phyloP scores from a whole-genome alignment of 2,113 vertebrate species.

The Limnothrissa miodon region DNA sequence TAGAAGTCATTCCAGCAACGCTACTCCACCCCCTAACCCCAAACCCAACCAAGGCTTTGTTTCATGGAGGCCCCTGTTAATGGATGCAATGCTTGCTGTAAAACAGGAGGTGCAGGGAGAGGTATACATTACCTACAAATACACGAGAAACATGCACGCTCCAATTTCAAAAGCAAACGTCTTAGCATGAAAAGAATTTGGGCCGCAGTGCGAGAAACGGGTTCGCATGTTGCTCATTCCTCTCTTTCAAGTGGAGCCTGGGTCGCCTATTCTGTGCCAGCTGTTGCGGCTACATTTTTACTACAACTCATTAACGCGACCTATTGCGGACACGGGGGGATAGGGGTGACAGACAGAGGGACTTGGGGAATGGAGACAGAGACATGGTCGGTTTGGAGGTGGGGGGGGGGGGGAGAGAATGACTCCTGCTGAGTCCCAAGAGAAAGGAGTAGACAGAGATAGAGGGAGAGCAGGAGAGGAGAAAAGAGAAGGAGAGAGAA shows the following conservation, averaged over 20 bases:
- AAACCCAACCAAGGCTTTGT: slow-evolving; percentile 31
- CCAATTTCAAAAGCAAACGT: slow-evolving; percentile 46
- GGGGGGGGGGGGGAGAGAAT: slow-evolving; percentile 36
- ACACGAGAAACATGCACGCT: slow-evolving; percentile 40
- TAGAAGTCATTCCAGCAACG: not conserved
- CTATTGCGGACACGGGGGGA: slow-evolving; percentile 41
- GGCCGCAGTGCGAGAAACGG: slow-evolving; percentile 39
- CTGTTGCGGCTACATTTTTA: slow-evolving; percentile 60
- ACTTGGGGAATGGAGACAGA: slow-evolving; percentile 22
- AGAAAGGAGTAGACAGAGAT: slow-evolving; percentile 36
- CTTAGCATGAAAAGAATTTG: slow-evolving; percentile 49
- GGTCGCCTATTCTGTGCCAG: slow-evolving; percentile 52
- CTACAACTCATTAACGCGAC: slow-evolving; percentile 67
- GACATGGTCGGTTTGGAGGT: slow-evolving; percentile 1
- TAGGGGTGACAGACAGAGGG: slow-evolving; percentile 55
- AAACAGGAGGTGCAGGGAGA: slow-evolving; percentile 44
- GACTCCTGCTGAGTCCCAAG: slow-evolving; percentile 55
- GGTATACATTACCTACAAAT: slow-evolving; percentile 48
- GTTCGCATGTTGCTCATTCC: slow-evolving; percentile 43
- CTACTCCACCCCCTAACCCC: slow-evolving; percentile 33
- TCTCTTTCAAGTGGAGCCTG: slow-evolving; percentile 47
- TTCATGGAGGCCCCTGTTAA: slow-evolving; percentile 45
- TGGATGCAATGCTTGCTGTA: slow-evolving; percentile 44
- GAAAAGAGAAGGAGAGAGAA: slow-evolving; percentile 31
- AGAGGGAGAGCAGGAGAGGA: slow-evolving; percentile 35